Evolutionary conservation across 2,797 vertebrate genomes (phyloP), one percentile per base, ranked within the genome.

Genomic region (Threskiornis aethiopicus): DNA sequence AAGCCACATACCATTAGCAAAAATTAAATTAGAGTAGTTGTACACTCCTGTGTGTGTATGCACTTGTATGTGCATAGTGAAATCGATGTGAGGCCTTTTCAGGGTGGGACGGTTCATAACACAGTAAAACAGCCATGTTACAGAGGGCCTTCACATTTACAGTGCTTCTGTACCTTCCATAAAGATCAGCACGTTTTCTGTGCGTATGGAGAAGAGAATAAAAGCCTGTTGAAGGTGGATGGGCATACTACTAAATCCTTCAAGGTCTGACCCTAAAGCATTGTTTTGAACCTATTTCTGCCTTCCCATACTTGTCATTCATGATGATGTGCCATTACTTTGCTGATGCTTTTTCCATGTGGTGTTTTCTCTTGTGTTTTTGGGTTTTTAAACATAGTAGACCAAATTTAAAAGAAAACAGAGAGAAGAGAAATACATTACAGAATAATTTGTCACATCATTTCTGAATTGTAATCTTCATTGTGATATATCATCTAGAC

Each of bases 311-410:
- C 78, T 82, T 92, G 76, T 79, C 76, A 78, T 94, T 93, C 84
- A 41, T 90, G 59, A 42, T 76, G 21, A 77, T 66, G 6, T 87
- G 49, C 82, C 76, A 55, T 94, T 84, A 69, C 37, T 81, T 73
- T 73, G 66, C 49, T 93, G 54, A 44, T 70, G 44, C 70, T 85
- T 86, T 84, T 71, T 90, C 62, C 84, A 65, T 82, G 47, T 87
- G 29, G 18, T 75, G 37, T 67, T 93, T 96, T 61, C 76, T 97
- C 58, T 61, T 92, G 87, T 96, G 95, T 95, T 96, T 96, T 96
- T 84, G 89, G 92, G 46, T 3, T 94, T 95, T 96, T 91, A 75
- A 93, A 81, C 31, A 26, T 3, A 77, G 52, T 33, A 71, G 61
- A 25, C 19, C 26, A 93, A 92, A 91, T 91, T 81, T n/a, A 78